Evolutionary conservation across 2,797 vertebrate species (phyloP).

Genomic region (Eidolon dupreanum): DNA sequence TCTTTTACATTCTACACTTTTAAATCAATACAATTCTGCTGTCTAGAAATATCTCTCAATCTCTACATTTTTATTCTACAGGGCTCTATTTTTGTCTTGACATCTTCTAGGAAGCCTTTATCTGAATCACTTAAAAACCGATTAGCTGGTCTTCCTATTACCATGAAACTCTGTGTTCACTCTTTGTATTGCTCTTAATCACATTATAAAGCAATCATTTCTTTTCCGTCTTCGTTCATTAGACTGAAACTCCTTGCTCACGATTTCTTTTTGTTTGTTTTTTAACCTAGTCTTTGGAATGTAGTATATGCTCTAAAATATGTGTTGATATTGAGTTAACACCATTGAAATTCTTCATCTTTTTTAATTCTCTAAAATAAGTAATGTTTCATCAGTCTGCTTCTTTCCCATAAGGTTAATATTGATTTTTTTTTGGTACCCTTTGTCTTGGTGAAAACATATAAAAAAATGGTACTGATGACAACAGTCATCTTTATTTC

Average conservation of each 20-base stretch:
- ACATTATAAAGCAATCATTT: background rate
- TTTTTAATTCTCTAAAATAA: background rate
- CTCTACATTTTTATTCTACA: background rate
- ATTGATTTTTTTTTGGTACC: background rate
- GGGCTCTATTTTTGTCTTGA: background rate
- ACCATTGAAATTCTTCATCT: background rate
- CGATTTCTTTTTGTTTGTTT: background rate
- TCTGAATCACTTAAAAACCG: background rate
- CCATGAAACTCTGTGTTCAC: background rate
- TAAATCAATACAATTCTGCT: background rate
- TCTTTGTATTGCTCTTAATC: background rate
- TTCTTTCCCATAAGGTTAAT: background rate
- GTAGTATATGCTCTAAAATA: background rate
- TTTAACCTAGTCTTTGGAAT: background rate
- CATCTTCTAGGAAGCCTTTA: background rate
- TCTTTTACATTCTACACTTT: background rate
- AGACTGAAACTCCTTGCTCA: background rate
- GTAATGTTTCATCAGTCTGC: background rate
- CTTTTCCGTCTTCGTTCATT: background rate
- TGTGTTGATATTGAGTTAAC: background rate
- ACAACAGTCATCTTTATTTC: background rate
- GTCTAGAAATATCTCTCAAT: background rate
- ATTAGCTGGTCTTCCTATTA: background rate
- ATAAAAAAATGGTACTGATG: background rate
- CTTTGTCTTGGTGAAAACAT: background rate